phyloP scores from a whole-genome alignment of 2,888 invertebrate species.

The Pristionchus entomophagus region DNA sequence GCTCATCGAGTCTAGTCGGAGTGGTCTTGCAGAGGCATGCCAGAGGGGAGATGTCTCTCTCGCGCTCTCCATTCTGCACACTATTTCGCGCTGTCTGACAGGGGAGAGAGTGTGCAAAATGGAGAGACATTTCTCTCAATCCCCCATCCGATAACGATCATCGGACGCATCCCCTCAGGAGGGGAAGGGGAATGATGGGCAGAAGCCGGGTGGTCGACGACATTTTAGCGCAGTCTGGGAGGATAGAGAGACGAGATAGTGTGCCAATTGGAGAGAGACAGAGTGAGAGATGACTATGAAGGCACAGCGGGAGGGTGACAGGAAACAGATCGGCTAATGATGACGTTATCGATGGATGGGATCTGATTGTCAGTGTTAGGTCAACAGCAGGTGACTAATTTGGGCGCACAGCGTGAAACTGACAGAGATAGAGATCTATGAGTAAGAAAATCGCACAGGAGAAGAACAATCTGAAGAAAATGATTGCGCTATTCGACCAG shows the following conservation, averaged over 20 bases:
- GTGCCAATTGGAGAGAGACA: neutral
- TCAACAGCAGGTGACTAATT: constrained; percentile 4
- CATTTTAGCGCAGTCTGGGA: neutral
- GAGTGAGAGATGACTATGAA: neutral
- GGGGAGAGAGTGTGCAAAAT: neutral
- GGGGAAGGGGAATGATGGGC: neutral
- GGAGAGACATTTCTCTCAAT: neutral
- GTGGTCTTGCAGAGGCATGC: neutral
- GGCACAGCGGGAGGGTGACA: neutral
- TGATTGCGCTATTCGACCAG: no score
- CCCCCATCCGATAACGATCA: constrained; percentile 4
- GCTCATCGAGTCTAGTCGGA: neutral
- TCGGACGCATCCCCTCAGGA: constrained; percentile 32
- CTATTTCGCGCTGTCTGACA: no score
- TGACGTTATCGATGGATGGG: constrained; percentile 24
- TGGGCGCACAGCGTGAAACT: constrained; percentile 18
- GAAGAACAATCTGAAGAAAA: neutral
- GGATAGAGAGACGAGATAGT: neutral
- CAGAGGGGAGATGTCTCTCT: neutral
- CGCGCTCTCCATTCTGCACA: neutral
- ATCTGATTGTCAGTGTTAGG: neutral
- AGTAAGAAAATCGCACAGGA: neutral
- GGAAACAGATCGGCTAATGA: constrained; percentile 17
- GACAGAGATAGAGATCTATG: constrained; percentile 4
- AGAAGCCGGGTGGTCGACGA: constrained; percentile 10